Evolutionary conservation across 2,113 vertebrate genomes (phyloP).

Genomic region (Notarius quadriscutis): DNA sequence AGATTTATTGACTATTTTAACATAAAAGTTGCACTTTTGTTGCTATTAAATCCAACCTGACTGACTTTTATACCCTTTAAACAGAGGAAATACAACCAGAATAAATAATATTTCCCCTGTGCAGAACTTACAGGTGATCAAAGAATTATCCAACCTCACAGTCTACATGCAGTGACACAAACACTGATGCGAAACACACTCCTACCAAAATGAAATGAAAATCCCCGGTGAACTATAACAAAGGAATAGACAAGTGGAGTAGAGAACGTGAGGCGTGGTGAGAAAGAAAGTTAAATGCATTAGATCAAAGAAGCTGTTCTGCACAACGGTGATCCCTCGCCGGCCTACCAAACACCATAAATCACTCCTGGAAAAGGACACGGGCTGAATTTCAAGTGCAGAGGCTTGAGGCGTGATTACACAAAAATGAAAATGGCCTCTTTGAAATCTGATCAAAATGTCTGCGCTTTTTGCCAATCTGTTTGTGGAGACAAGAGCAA

Average conservation of each 20-base stretch:
- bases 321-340: constrained; percentile 24
- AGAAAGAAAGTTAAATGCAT: constrained; percentile 18
- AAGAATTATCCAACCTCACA: background rate
- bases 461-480: background rate
- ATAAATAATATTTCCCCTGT: background rate
- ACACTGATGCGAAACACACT: background rate
- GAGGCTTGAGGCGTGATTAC: constrained; percentile 16
- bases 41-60: background rate
- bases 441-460: constrained; percentile 32
- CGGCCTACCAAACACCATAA: constrained; percentile 31
- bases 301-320: constrained; percentile 28
- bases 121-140: background rate
- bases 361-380: constrained; percentile 22
- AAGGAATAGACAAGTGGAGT: constrained; percentile 6
- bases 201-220: background rate
- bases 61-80: background rate
- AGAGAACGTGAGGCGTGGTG: background rate
- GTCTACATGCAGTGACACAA: background rate
- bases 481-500: background rate
- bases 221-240: constrained; percentile 14
- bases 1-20: background rate
- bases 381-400: constrained; percentile 27
- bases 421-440: constrained; percentile 25
- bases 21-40: background rate
- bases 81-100: background rate